phyloP scores from a whole-genome alignment of 2,113 vertebrate species.

The Macquaria australasica region DNA sequence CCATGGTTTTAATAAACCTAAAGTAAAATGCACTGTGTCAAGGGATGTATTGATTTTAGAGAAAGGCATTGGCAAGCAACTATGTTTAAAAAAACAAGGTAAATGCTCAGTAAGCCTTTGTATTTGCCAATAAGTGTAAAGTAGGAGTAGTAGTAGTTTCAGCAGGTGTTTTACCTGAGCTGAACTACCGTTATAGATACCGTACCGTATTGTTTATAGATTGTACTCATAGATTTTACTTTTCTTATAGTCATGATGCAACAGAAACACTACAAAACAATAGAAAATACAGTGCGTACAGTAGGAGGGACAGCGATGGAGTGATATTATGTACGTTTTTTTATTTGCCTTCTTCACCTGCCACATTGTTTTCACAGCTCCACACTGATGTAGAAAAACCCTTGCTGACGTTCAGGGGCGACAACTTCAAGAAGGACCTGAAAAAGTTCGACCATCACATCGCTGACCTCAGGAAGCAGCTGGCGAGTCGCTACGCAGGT shows the following conservation, averaged over 20 bases:
- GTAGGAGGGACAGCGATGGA: too few relatives aligned
- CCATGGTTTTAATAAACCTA: not conserved
- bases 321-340: not conserved
- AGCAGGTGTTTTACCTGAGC: too few relatives aligned
- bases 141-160: too few relatives aligned
- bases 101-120: not conserved
- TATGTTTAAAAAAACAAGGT: not conserved
- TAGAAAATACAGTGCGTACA: not conserved
- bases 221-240: not conserved
- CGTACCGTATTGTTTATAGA: too few relatives aligned
- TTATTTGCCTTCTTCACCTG: not conserved
- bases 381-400: constrained; percentile 97
- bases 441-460: constrained; percentile 99
- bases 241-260: not conserved
- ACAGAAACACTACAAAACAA: not conserved
- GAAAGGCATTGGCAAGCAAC: not conserved
- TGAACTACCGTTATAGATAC: too few relatives aligned
- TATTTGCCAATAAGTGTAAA: too few relatives aligned
- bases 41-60: not conserved
- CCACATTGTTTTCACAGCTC: constrained; percentile 82
- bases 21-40: not conserved
- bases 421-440: constrained; percentile 99
- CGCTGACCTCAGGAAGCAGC: constrained; percentile 94
- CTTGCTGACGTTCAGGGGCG: constrained; percentile 91
- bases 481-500: constrained; percentile 90